Conservation (phyloP, 2,888 invertebrate species). For the Orchesellides sinensis region DNA sequence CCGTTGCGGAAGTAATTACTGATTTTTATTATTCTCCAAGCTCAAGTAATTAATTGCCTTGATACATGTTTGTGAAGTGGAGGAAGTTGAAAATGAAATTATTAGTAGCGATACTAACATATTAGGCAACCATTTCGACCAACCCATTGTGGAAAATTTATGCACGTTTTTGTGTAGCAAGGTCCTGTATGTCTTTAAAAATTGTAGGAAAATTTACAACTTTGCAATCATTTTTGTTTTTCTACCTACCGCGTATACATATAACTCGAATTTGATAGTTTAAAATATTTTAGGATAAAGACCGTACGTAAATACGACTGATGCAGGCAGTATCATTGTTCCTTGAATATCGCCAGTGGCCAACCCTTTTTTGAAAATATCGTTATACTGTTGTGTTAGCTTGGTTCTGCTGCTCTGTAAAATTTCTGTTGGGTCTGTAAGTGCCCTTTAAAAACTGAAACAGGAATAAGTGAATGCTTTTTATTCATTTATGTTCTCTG, state of each 20-base stretch:
- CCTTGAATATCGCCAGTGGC: constrained; percentile 56
- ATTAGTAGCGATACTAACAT: constrained; percentile 35
- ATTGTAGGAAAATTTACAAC: constrained; percentile 28
- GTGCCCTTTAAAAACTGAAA: constrained; percentile 9
- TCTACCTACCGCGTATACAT: no score
- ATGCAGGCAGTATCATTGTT: constrained; percentile 50
- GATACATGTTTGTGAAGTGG: constrained; percentile 49
- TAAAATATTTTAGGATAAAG: no score
- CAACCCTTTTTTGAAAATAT: constrained; percentile 46
- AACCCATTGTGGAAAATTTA: background rate
- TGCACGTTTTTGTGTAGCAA: background rate
- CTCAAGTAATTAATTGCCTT: constrained; percentile 43
- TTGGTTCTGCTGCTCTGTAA: background rate
- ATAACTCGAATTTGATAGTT: no score
- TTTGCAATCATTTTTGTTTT: no score
- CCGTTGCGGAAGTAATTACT: constrained; percentile 50
- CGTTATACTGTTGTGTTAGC: background rate
- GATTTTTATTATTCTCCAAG: constrained; percentile 27
- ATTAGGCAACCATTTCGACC: constrained; percentile 37
- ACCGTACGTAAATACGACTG: background rate
- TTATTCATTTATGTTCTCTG: constrained; percentile 31
- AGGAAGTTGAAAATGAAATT: constrained; percentile 47
- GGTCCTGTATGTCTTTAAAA: no score
- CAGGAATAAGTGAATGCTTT: constrained; percentile 15
- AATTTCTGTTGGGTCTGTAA: constrained; percentile 11